Percentiles rank a stretch among this genome's conserved stretches.
phyloP scores from a whole-genome alignment of 2,797 vertebrate species.

The Macropodus opercularis region DNA sequence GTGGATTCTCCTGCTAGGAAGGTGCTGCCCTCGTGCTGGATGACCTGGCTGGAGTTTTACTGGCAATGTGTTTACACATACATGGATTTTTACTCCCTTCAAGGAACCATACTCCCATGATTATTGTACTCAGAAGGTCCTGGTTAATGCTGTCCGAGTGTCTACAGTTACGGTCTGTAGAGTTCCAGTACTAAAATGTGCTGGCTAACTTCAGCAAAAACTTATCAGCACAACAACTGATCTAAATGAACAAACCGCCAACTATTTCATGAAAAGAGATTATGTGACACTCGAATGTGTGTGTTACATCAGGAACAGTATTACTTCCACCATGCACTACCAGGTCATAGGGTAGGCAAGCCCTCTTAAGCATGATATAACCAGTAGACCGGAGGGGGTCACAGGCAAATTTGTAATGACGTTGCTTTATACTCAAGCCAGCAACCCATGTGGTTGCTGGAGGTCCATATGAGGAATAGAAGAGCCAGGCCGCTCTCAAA shows the following conservation, averaged over 20 bases:
- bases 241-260: constrained; percentile 3
- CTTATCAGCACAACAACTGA: not conserved
- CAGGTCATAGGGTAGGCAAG: constrained; percentile 54
- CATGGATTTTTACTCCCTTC: not conserved
- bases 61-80: not conserved
- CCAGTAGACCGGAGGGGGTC: constrained; percentile 3
- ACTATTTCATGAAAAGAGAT: constrained; percentile 21
- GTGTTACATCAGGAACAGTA: constrained; percentile 20
- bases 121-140: not conserved
- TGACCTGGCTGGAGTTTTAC: constrained; percentile 19
- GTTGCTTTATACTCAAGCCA: constrained; percentile 8
- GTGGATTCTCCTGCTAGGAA: constrained; percentile 53
- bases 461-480: not conserved
- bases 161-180: not conserved
- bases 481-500: not conserved
- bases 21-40: constrained; percentile 20
- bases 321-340: constrained; percentile 14
- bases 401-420: constrained; percentile 15
- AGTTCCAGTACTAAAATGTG: not conserved
- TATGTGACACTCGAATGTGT: constrained; percentile 27
- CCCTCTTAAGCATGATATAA: constrained; percentile 24
- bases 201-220: not conserved
- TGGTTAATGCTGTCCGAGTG: not conserved
- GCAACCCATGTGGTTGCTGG: too few species aligned
- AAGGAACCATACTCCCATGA: too few species aligned